These are phyloP conservation scores for Umimayanthus chanpuru DNA, from an alignment of 92 coral and sea anemone genomes.

Conservation along the genomic window DNA sequence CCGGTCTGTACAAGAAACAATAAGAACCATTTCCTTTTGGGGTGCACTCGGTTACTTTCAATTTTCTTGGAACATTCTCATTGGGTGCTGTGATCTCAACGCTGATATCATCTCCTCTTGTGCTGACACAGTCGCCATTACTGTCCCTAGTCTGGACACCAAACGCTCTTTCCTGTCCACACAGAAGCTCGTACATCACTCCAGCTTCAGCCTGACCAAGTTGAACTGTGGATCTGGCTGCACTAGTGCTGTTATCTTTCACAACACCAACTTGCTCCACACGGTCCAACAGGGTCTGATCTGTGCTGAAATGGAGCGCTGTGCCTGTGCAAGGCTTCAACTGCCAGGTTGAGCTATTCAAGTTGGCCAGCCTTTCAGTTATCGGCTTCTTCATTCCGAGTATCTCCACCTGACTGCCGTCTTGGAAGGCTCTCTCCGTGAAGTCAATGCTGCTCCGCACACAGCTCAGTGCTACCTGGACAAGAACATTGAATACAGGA, in stretches of 20 bases:
- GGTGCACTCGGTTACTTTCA: neutral
- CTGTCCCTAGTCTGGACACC: constrained; percentile 4
- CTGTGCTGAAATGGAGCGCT: constrained; percentile 2
- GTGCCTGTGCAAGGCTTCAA: constrained; percentile 23
- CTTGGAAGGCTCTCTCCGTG: constrained; percentile 36
- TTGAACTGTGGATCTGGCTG: constrained; percentile 22
- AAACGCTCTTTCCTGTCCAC: constrained; percentile 24
- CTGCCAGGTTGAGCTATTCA: constrained; percentile 17
- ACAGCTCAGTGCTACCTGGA: constrained; percentile 26
- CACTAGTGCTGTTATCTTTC: neutral
- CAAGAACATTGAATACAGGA: neutral
- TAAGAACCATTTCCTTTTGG: constrained; percentile 23
- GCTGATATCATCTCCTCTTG: neutral
- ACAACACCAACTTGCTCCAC: constrained; percentile 10
- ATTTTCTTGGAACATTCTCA: neutral
- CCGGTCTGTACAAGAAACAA: constrained; percentile 15
- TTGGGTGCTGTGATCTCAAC: constrained; percentile 11
- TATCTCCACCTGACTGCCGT: constrained; percentile 47
- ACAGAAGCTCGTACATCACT: constrained; percentile 31
- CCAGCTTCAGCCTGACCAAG: constrained; percentile 28
- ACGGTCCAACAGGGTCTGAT: neutral
- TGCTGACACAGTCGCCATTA: neutral
- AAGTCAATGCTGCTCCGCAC: constrained; percentile 31
- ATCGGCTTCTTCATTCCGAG: constrained; percentile 38
- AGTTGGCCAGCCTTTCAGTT: constrained; percentile 5